These are phyloP conservation scores for Trissolcus japonicus DNA, from an alignment of 2,888 invertebrate genomes.

Conservation along the genomic window DNA sequence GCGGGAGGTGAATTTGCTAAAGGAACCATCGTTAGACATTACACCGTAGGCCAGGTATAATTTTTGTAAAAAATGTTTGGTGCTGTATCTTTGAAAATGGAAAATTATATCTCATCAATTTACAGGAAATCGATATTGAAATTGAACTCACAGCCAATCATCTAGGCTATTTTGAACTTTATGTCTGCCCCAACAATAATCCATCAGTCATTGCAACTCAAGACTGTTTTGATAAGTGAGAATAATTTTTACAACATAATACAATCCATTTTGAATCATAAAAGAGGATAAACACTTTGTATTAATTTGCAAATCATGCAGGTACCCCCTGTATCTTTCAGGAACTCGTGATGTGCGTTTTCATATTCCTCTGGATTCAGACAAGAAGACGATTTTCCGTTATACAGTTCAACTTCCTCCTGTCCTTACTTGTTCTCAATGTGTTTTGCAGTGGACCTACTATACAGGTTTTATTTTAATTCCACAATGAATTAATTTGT, in stretches of 20 bases:
- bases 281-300: neutral
- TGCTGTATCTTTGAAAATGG: too few relatives aligned
- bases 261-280: neutral
- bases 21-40: slow-evolving; percentile 89
- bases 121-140: slow-evolving; percentile 88
- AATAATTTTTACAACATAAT: neutral
- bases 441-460: slow-evolving; percentile 95
- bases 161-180: slow-evolving; percentile 90
- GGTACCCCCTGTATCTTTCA: slow-evolving; percentile 85
- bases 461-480: slow-evolving; percentile 82
- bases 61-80: too few relatives aligned
- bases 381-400: slow-evolving; percentile 80
- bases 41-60: slow-evolving; percentile 87
- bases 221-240: slow-evolving; percentile 87
- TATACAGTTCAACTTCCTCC: slow-evolving; percentile 88
- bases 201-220: slow-evolving; percentile 86
- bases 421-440: slow-evolving; percentile 90
- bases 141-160: slow-evolving; percentile 94
- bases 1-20: slow-evolving; percentile 91
- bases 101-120: neutral
- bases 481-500: too few relatives aligned
- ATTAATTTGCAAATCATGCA: slow-evolving; percentile 63
- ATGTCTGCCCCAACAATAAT: slow-evolving; percentile 91
- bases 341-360: slow-evolving; percentile 85
- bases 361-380: slow-evolving; percentile 84